These are phyloP conservation scores for Otus sunia DNA, from an alignment of 2,113 vertebrate genomes.

Conservation along the genomic window DNA sequence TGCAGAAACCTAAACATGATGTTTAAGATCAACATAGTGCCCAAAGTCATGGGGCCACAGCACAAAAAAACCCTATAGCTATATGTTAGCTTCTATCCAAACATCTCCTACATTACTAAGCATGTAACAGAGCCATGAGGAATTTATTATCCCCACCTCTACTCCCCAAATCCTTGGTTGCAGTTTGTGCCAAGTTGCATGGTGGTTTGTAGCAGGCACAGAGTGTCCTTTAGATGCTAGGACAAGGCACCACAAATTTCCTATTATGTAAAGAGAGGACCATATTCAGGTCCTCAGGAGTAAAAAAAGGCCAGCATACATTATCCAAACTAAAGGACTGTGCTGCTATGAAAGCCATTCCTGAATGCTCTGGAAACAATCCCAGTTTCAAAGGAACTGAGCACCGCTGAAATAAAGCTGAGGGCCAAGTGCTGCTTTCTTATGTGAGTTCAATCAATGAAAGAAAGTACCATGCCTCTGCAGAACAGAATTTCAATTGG, in stretches of 20 bases:
- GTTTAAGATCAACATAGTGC: neutral
- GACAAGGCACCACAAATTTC: constrained; percentile 13
- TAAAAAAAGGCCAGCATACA: constrained; percentile 30
- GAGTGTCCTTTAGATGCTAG: constrained; percentile 8
- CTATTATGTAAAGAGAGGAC: constrained; percentile 25
- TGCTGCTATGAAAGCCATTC: constrained; percentile 47
- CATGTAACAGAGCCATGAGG: neutral
- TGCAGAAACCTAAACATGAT: neutral
- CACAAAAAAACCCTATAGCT: neutral
- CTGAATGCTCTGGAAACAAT: constrained; percentile 47
- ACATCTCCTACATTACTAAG: neutral
- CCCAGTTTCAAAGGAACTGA: constrained; percentile 49
- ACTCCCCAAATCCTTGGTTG: neutral
- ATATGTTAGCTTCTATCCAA: neutral
- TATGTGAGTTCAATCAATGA: neutral
- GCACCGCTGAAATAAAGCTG: constrained; percentile 6
- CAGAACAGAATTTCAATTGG: neutral
- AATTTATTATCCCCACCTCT: neutral
- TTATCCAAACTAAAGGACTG: constrained; percentile 43
- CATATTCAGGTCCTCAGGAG: constrained; percentile 30
- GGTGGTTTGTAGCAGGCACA: neutral
- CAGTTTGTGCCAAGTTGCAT: neutral
- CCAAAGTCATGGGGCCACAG: neutral
- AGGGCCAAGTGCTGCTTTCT: constrained; percentile 23
- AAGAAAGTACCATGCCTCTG: neutral